Conservation (phyloP, 2,888 invertebrate genomes). For the Pterobdella sp. region DNA sequence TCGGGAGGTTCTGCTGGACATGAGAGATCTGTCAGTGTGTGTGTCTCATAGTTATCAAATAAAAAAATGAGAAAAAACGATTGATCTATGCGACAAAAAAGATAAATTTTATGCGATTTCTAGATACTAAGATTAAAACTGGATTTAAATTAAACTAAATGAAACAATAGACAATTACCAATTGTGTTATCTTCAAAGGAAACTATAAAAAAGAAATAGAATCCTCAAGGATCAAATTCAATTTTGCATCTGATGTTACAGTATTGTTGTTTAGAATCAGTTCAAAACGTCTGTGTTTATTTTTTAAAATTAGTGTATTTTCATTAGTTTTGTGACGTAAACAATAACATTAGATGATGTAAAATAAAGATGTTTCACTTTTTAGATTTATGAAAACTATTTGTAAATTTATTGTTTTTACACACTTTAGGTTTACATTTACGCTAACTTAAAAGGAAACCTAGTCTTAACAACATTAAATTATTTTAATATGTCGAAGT, state of each 20-base stretch:
- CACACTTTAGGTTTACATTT: too few relatives aligned
- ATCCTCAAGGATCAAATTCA: neutral
- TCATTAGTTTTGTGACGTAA: conserved; percentile 11
- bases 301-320: conserved; percentile 8
- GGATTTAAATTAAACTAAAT: neutral
- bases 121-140: neutral
- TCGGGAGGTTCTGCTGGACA: conserved; percentile 12
- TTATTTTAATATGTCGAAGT: too few relatives aligned
- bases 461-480: too few relatives aligned
- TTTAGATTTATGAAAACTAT: too few relatives aligned
- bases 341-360: neutral
- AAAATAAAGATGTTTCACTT: conserved; percentile 1
- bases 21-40: neutral
- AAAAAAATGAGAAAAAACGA: too few relatives aligned
- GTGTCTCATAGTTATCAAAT: too few relatives aligned
- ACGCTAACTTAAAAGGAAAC: too few relatives aligned
- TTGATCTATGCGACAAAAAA: neutral
- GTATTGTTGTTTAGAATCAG: neutral
- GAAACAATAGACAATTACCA: neutral
- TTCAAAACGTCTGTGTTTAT: conserved; percentile 11
- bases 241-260: neutral
- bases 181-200: neutral
- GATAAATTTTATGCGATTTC: neutral
- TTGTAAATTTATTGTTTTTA: too few relatives aligned
- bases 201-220: neutral